Percentiles rank a stretch among this genome's conserved stretches.
Conservation (phyloP, 2,113 vertebrate species). For the Onychostoma macrolepis region DNA sequence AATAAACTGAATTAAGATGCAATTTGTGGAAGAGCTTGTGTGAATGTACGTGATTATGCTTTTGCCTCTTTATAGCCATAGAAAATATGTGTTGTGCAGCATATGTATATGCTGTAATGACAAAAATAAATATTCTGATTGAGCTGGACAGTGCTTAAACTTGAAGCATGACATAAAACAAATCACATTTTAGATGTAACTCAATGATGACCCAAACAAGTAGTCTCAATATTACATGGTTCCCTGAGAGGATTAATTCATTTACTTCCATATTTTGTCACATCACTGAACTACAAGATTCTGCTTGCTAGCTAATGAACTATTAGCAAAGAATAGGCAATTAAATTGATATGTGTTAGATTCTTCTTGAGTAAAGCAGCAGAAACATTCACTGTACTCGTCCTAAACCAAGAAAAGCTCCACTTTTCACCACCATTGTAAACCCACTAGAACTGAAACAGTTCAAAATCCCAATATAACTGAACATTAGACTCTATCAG, state of each 20-base stretch:
- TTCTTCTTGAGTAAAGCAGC: not conserved
- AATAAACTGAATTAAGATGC: not conserved
- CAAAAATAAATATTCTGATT: not conserved
- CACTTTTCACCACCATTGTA: not conserved
- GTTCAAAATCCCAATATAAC: not conserved
- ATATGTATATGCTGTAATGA: not conserved
- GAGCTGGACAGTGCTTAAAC: not conserved
- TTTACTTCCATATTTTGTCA: not conserved
- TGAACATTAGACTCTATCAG: not conserved
- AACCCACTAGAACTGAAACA: not conserved
- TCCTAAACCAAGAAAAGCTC: not conserved
- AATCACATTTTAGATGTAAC: not conserved
- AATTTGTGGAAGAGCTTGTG: not conserved
- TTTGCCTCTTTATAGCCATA: not conserved
- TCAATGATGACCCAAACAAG: not conserved
- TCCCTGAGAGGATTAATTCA: not conserved
- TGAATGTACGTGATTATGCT: not conserved
- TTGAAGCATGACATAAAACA: not conserved
- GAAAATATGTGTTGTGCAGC: not conserved
- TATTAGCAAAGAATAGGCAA: not conserved
- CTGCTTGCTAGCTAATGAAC: not conserved
- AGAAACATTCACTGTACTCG: not conserved
- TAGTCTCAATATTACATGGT: not conserved
- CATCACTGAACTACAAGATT: not conserved
- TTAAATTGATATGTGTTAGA: not conserved